Conservation (phyloP, 2,113 vertebrate genomes). For the Protobothrops flavoviridis region DNA sequence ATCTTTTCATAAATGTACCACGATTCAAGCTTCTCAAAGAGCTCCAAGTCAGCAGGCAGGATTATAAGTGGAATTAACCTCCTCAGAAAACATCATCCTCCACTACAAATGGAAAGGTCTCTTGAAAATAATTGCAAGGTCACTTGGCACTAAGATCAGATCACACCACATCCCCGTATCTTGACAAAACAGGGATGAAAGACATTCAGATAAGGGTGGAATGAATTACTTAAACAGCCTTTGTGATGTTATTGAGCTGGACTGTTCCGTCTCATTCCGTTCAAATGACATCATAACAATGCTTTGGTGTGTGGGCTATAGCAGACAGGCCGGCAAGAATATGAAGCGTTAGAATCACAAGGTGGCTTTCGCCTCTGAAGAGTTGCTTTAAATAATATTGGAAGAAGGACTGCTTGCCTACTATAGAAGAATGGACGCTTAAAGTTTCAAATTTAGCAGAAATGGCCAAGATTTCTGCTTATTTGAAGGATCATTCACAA, state of each 20-base stretch:
- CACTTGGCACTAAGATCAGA: conserved; percentile 3
- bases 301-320: background rate
- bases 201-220: conserved; percentile 15
- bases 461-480: no score
- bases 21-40: conserved; percentile 14
- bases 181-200: conserved; percentile 14
- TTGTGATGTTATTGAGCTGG: conserved; percentile 9
- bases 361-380: background rate
- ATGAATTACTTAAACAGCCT: conserved; percentile 2
- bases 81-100: background rate
- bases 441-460: no score
- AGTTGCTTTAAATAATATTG: background rate
- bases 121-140: background rate
- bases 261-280: conserved; percentile 7
- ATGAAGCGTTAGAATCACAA: background rate
- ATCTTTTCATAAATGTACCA: conserved; percentile 6
- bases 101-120: background rate
- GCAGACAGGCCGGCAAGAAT: background rate
- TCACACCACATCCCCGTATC: background rate
- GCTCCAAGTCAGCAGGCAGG: background rate
- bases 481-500: no score
- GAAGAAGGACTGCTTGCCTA: no score
- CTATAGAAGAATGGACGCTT: no score
- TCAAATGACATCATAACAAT: background rate
- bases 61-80: conserved; percentile 11